Base-by-base conservation (phyloP, 2,888 invertebrate species). In the Rhorus exstirpatorius region DNA sequence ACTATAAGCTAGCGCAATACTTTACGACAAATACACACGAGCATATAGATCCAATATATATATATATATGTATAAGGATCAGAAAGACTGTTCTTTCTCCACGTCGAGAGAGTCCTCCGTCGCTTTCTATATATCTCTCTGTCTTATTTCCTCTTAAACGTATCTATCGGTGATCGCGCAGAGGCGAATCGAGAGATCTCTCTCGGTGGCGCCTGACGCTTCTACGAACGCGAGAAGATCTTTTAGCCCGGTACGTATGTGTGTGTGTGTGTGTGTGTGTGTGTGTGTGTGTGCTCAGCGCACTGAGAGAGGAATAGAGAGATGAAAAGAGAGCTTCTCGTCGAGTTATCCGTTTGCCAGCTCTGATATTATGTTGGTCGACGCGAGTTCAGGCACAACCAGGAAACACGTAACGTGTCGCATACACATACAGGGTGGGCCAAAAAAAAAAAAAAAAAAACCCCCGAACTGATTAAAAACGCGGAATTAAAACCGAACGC, bases 161-260 rank as follows among this genome's bases (percentile, higher is more conserved):
- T 82, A 79, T 82, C 82, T 79, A 82, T 82, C 82, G 82, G 68
- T 35, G 70, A 82, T 82, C 79, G 67, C 82, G 46, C 14, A 41
- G n/a, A n/a, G n/a, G n/a, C 58, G 49, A 76, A 67, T 55, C 65
- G 70, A 65, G 78, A 81, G 81, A 81, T 76, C 76, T 81, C 71
- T 78, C 79, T 79, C 79, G 65, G 79, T 82, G 82, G 82, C 82
- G 82, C 82, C 82, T 82, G 79, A 79, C 82, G 82, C 79, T 82
- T 82, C 79, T 75, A 75, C 79, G 82, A 81, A 81, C 74, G 70
- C 82, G 70, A 70, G 78, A 81, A 76, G 77, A 82, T 79, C 70
- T 75, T 70, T 70, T 65, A 65, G 51, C 17, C 51, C 19, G 49
- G 21, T n/a, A n/a, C n/a, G n/a, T n/a, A n/a, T n/a, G n/a, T n/a